Evolutionary conservation across 1,140 invertebrate species (phyloP), one percentile per base, ranked within the genome.

Genomic region (Spodoptera litura): DNA sequence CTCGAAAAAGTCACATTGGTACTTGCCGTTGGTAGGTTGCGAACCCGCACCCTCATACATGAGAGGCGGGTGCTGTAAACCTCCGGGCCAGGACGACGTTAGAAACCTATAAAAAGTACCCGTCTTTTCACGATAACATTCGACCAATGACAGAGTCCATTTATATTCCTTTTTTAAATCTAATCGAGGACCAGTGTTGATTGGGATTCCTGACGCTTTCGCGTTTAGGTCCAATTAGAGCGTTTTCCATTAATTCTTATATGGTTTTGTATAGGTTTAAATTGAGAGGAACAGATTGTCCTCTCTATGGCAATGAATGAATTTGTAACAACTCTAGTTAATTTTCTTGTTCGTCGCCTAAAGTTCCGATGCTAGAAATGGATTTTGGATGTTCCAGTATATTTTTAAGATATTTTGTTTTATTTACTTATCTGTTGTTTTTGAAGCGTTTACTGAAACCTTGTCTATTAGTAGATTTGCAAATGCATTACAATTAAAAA

Each of bases 281-380:
- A 71, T 56, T 35, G 13, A 71, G 68, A 38, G 51, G 49, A 12
- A 9, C 31, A 56, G 70, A 58, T 13, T 52, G 12, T 52, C 38
- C 5, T 44, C 35, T 74, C 61, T 56, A 15, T 74, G 61, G 58
- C 71, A 79, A 80, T 80, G 56, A 72, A 78, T 78, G 78, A 80
- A 80, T 80, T 80, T 76, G 78, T 76, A 68, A 44, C 56, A 56
- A 61, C 56, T 80, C 51, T 62, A 70, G 72, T 80, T 80, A 70
- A 80, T 74, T 76, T 80, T 80, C 62, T 75, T 61, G 64, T 61
- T 80, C 31, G 61, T 53, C 13, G 55, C 12, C 2, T 4, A 10
- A 13, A 12, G 11, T 35, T 38, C 4, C n/a, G 68, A 55, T 55
- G 53, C 12, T 3, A 1, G 52, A 71, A 71, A 8, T 10, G 15